Evolutionary conservation across 2,888 invertebrate species (phyloP).

Genomic region (Nesidiocoris tenuis): DNA sequence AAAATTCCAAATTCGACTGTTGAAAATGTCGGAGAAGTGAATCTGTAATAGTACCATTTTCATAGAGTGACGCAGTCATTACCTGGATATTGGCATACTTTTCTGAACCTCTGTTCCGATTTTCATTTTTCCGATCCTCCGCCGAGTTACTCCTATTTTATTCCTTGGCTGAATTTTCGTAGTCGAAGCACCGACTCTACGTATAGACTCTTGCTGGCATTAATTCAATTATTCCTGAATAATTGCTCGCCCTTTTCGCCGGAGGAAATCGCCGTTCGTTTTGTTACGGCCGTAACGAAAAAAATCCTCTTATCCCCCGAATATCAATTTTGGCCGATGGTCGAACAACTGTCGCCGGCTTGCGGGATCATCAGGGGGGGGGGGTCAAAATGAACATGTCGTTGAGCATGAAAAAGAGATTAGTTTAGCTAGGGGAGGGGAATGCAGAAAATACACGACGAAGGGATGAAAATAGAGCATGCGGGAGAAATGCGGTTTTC

Average conservation of each 20-base stretch:
- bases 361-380: background rate
- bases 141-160: too few relatives aligned
- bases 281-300: background rate
- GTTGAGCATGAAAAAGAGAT: background rate
- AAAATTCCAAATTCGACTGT: too few relatives aligned
- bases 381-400: background rate
- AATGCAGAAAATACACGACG: constrained; percentile 7
- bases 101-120: too few relatives aligned
- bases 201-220: too few relatives aligned
- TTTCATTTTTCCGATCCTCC: too few relatives aligned
- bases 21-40: too few relatives aligned
- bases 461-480: constrained; percentile 17
- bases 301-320: background rate
- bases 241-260: background rate
- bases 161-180: too few relatives aligned
- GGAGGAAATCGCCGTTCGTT: background rate
- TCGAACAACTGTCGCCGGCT: background rate
- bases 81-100: too few relatives aligned
- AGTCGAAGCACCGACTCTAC: too few relatives aligned
- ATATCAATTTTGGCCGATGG: background rate
- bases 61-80: too few relatives aligned
- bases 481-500: constrained; percentile 11
- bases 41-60: too few relatives aligned
- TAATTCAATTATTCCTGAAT: background rate
- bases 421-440: background rate